These are phyloP conservation scores for Hippoglossus stenolepis DNA, from an alignment of 2,113 vertebrate species.

Conservation along the genomic window DNA sequence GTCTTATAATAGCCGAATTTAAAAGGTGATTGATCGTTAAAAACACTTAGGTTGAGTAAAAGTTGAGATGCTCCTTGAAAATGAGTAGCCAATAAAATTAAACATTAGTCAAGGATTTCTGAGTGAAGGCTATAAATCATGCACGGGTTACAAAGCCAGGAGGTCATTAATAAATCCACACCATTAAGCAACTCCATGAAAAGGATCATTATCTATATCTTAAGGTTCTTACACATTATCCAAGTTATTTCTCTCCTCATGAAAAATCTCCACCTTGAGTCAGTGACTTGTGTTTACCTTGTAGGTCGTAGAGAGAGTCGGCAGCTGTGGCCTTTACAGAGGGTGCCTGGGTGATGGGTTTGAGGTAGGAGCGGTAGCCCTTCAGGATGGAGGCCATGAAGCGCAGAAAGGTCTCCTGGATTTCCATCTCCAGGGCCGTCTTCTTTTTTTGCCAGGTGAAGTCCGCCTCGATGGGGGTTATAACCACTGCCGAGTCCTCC, in stretches of 20 bases:
- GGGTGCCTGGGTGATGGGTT: constrained; percentile 94
- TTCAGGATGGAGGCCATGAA: constrained; percentile 97
- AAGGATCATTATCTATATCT: not conserved
- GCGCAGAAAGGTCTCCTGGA: constrained; percentile 94
- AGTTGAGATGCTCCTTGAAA: constrained; percentile 33
- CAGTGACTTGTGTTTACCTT: constrained; percentile 82
- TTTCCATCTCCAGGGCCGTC: constrained; percentile 93
- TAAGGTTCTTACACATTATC: not conserved
- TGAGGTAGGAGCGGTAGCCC: constrained; percentile 94
- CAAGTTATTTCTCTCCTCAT: not conserved
- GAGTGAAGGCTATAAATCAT: constrained; percentile 34
- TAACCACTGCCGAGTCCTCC: constrained; percentile 89
- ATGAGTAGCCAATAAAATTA: constrained; percentile 27
- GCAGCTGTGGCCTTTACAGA: constrained; percentile 94
- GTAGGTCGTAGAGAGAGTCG: constrained; percentile 94
- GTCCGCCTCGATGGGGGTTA: constrained; percentile 97
- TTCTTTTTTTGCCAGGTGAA: constrained; percentile 97
- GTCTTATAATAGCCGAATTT: constrained; percentile 26
- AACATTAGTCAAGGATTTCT: constrained; percentile 3
- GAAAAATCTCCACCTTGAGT: not conserved
- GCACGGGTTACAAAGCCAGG: constrained; percentile 16
- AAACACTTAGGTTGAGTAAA: constrained; percentile 18
- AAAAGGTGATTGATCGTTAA: constrained; percentile 38
- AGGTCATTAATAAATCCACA: not conserved
- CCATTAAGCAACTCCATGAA: not conserved